These are phyloP conservation scores for Dynastes grantii DNA, from an alignment of 2,888 invertebrate genomes.

Conservation along the genomic window DNA sequence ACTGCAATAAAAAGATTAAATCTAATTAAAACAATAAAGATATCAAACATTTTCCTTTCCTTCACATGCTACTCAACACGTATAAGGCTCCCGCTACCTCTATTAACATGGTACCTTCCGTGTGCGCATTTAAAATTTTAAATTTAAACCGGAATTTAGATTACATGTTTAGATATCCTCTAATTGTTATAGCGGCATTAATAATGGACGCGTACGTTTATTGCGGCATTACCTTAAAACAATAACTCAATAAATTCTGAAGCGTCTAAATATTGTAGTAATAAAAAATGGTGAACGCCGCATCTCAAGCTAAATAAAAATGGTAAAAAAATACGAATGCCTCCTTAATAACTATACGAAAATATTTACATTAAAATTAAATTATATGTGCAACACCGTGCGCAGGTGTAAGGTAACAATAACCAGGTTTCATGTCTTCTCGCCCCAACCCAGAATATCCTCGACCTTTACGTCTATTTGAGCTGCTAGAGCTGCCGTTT, in stretches of 20 bases:
- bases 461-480: slow-evolving; percentile 16
- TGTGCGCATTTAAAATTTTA: background rate
- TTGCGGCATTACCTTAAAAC: slow-evolving; percentile 17
- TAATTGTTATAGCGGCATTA: slow-evolving; percentile 4
- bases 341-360: slow-evolving; percentile 25
- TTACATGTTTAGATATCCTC: background rate
- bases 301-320: slow-evolving; percentile 14
- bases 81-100: too few species aligned
- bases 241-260: slow-evolving; percentile 23
- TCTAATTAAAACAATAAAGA: too few species aligned
- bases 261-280: slow-evolving; percentile 37
- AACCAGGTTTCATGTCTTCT: slow-evolving; percentile 38
- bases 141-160: slow-evolving; percentile 20
- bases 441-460: background rate
- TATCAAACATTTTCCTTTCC: too few species aligned
- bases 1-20: too few species aligned
- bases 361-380: slow-evolving; percentile 43
- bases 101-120: too few species aligned
- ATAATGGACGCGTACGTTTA: slow-evolving; percentile 11
- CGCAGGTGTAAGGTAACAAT: slow-evolving; percentile 44
- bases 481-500: too few species aligned
- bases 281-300: slow-evolving; percentile 20
- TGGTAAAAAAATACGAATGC: slow-evolving; percentile 17
- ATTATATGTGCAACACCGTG: slow-evolving; percentile 22
- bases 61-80: too few species aligned